Conservation (phyloP, 1,140 invertebrate species). For the Oryctes rhinoceros region DNA sequence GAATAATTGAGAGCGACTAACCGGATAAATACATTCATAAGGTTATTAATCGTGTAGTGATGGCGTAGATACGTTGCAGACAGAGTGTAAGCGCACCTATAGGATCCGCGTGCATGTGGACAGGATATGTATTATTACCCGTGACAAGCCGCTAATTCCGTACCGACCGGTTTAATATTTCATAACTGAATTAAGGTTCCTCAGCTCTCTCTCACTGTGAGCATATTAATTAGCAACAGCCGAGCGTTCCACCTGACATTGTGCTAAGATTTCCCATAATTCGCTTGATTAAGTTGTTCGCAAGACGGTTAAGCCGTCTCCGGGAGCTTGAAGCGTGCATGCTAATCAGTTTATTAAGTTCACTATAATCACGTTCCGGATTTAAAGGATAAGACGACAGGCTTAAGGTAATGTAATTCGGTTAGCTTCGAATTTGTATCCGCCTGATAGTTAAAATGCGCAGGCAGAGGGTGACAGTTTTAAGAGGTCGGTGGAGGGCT, state of each 20-base stretch:
- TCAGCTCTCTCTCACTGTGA: slow-evolving; percentile 44
- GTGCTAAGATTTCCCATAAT: slow-evolving; percentile 50
- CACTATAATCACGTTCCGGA: slow-evolving; percentile 48
- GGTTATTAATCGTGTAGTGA: slow-evolving; percentile 44
- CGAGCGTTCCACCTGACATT: slow-evolving; percentile 47
- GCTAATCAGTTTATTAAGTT: slow-evolving; percentile 52
- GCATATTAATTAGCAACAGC: slow-evolving; percentile 49
- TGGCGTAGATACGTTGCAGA: not conserved
- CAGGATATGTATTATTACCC: slow-evolving; percentile 47
- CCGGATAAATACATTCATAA: slow-evolving; percentile 46
- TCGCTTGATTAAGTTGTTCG: slow-evolving; percentile 50
- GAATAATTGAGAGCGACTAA: slow-evolving; percentile 44
- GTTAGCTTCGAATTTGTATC: slow-evolving; percentile 38
- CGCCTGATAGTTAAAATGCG: not conserved
- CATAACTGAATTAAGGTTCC: slow-evolving; percentile 50
- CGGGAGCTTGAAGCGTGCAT: slow-evolving; percentile 44
- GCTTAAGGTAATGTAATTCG: slow-evolving; percentile 43
- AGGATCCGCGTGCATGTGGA: slow-evolving; percentile 41
- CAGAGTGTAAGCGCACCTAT: not conserved
- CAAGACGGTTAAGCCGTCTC: slow-evolving; percentile 46
- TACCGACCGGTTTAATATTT: slow-evolving; percentile 48
- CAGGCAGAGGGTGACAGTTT: not conserved
- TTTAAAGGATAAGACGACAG: slow-evolving; percentile 48
- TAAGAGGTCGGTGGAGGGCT: not conserved
- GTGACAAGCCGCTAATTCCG: slow-evolving; percentile 50